phyloP scores from a whole-genome alignment of 2,888 invertebrate species.

The Escarpia spicata region DNA sequence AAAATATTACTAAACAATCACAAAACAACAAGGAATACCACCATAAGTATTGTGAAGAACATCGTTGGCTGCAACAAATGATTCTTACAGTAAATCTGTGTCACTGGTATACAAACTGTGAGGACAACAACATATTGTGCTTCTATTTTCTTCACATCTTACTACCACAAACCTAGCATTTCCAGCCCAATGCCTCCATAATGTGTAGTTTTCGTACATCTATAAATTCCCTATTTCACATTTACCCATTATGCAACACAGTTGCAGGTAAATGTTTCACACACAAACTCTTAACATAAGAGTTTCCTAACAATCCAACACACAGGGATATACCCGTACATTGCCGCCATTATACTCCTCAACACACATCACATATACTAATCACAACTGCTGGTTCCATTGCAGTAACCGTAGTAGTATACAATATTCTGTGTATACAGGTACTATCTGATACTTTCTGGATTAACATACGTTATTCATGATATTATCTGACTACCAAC shows the following conservation, averaged over 20 bases:
- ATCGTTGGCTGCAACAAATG: not conserved
- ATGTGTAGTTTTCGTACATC: not conserved
- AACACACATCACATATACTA: no score
- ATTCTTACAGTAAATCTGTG: not conserved
- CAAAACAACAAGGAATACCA: not conserved
- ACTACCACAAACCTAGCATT: not conserved
- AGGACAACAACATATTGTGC: not conserved
- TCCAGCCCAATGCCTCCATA: not conserved
- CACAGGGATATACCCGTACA: not conserved
- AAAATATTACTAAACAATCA: not conserved
- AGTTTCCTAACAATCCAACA: not conserved
- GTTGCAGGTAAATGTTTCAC: not conserved
- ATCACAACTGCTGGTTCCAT: no score
- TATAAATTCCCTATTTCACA: not conserved
- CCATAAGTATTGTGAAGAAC: not conserved
- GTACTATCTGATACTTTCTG: no score
- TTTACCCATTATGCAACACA: not conserved
- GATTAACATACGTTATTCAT: not conserved
- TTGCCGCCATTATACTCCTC: not conserved
- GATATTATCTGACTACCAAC: not conserved
- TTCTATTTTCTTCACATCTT: not conserved
- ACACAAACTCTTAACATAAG: not conserved
- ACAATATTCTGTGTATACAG: not conserved
- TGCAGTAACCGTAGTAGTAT: not conserved
- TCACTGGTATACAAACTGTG: not conserved